Conservation (phyloP, 2,888 invertebrate genomes). For the Phortica magna region DNA sequence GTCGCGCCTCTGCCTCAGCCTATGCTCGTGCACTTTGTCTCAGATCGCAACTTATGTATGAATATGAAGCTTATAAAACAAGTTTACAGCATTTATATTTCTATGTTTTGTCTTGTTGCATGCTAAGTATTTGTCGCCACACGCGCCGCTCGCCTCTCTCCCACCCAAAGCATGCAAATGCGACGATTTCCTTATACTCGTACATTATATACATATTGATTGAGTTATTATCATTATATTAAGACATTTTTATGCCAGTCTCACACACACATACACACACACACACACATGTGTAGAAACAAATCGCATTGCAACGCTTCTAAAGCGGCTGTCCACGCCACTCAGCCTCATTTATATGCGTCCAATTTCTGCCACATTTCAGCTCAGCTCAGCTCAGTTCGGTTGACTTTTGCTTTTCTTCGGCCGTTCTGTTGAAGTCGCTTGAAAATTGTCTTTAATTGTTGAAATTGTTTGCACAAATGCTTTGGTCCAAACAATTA, state of each 20-base stretch:
- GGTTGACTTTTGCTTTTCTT: not conserved
- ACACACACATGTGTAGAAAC: not conserved
- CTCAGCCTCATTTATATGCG: conserved; percentile 1
- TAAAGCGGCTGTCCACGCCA: not conserved
- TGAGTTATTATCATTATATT: conserved; percentile 70
- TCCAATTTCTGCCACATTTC: not conserved
- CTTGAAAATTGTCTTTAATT: conserved; percentile 19
- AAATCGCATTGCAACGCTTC: not conserved
- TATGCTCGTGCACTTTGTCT: no score
- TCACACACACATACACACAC: not conserved
- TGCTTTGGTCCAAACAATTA: conserved; percentile 4
- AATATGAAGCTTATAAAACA: not conserved
- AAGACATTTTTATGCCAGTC: conserved; percentile 55
- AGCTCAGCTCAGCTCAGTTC: no score
- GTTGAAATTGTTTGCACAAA: conserved; percentile 6
- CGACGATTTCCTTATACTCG: conserved; percentile 40
- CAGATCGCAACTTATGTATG: no score
- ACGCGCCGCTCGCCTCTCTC: no score
- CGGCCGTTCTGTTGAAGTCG: not conserved
- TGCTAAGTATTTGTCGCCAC: no score
- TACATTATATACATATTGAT: conserved; percentile 68
- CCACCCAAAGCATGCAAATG: no score
- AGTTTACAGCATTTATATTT: conserved; percentile 21
- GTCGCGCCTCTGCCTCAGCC: no score
- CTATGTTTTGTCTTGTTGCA: conserved; percentile 38